A percentile compares a stretch with the other conserved stretches of the same genome.
phyloP scores from a whole-genome alignment of 2,797 vertebrate genomes.

The Rhynchotus rufescens region DNA sequence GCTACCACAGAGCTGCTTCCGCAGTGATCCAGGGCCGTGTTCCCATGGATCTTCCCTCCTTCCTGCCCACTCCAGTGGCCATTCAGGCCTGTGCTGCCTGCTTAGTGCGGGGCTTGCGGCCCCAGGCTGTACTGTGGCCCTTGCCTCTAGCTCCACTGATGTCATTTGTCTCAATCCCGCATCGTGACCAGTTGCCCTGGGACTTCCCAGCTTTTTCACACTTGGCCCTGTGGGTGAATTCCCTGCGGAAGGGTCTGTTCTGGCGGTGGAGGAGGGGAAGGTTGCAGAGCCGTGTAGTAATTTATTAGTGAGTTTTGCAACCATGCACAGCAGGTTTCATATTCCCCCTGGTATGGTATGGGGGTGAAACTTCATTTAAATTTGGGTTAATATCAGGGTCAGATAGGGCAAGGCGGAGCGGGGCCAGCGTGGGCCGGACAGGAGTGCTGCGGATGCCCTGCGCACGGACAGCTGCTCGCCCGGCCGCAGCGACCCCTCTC shows the following conservation, averaged over 20 bases:
- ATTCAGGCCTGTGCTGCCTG: not conserved
- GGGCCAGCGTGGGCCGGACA: not conserved
- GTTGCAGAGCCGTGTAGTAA: not conserved
- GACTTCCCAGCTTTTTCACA: not conserved
- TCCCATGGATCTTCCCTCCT: not conserved
- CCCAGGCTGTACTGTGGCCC: fast-evolving
- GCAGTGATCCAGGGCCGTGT: not conserved
- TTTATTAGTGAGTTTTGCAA: not conserved
- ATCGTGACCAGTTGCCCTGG: not conserved
- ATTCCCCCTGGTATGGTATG: not conserved
- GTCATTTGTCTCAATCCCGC: not conserved
- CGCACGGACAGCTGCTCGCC: fast-evolving
- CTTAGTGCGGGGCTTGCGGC: not conserved
- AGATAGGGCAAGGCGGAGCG: not conserved
- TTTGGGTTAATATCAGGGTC: not conserved
- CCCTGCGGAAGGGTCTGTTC: not conserved
- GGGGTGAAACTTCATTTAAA: not conserved
- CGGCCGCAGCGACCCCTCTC: not conserved
- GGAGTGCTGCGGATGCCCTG: not conserved
- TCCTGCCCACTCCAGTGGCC: fast-evolving
- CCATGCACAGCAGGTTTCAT: not conserved
- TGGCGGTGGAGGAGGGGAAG: not conserved
- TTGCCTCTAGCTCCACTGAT: not conserved
- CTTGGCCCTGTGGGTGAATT: fast-evolving
- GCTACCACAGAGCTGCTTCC: not conserved